These are phyloP conservation scores for Nebria brevicollis DNA, from an alignment of 2,888 invertebrate species.

Conservation along the genomic window DNA sequence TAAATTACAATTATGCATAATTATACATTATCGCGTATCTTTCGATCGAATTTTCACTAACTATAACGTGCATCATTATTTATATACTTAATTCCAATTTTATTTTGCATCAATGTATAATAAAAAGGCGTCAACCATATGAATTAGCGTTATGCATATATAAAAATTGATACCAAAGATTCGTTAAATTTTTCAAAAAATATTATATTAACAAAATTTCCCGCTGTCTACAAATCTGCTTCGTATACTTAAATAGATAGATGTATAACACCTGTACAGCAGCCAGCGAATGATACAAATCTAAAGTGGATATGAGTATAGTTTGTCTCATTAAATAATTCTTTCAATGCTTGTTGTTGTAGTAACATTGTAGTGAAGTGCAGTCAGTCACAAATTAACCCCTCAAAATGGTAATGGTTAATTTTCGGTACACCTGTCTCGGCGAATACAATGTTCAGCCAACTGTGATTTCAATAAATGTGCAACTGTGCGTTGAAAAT, in stretches of 20 bases:
- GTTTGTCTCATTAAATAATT: background rate
- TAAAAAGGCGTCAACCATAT: background rate
- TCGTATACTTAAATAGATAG: too few relatives aligned
- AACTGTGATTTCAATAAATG: constrained; percentile 21
- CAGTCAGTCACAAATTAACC: background rate
- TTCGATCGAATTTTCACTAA: background rate
- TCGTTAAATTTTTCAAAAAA: too few relatives aligned
- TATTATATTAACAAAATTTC: too few relatives aligned
- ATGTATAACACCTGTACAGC: too few relatives aligned
- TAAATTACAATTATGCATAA: background rate
- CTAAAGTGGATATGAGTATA: background rate
- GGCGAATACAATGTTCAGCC: constrained; percentile 1
- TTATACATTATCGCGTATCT: constrained; percentile 1
- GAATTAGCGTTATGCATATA: too few relatives aligned
- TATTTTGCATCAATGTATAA: background rate
- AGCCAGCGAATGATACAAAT: background rate
- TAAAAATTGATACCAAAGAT: too few relatives aligned
- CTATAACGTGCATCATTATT: background rate
- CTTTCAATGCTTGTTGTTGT: background rate
- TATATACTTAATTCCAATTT: background rate
- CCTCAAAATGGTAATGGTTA: background rate
- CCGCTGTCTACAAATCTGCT: too few relatives aligned
- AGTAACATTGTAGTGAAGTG: background rate
- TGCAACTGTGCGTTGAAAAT: constrained; percentile 20
- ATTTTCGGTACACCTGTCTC: background rate